phyloP scores from a whole-genome alignment of 1,140 invertebrate genomes.

The Hermetia illucens region DNA sequence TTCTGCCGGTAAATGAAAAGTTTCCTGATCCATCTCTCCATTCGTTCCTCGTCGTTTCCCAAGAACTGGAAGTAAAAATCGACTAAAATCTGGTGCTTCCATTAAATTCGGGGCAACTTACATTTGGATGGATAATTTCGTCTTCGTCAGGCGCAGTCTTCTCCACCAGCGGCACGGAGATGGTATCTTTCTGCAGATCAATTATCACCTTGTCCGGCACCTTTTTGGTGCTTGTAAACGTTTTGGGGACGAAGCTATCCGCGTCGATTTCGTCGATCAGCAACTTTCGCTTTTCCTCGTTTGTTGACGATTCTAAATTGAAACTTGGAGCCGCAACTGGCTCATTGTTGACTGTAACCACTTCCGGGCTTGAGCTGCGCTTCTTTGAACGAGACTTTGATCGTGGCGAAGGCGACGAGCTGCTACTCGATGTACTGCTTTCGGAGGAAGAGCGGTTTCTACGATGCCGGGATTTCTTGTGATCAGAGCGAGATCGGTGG shows the following conservation, averaged over 20 bases:
- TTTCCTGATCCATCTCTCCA: constrained; percentile 26
- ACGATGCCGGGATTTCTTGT: no score
- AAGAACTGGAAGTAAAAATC: constrained; percentile 16
- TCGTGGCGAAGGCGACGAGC: no score
- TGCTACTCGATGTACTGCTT: no score
- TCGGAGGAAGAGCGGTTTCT: no score
- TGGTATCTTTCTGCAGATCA: constrained; percentile 21
- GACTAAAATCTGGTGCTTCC: background rate
- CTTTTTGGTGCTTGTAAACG: constrained; percentile 16
- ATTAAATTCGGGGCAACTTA: constrained; percentile 15
- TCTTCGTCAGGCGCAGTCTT: constrained; percentile 2
- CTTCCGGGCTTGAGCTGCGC: no score
- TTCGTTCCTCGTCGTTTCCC: constrained; percentile 18
- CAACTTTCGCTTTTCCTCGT: no score
- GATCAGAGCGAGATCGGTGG: no score
- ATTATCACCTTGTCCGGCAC: constrained; percentile 21
- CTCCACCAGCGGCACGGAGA: constrained; percentile 11
- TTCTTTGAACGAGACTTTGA: no score
- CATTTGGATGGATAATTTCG: constrained; percentile 10
- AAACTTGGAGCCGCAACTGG: no score
- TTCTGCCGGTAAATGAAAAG: constrained; percentile 25
- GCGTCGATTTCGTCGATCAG: constrained; percentile 26
- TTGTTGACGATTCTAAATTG: no score
- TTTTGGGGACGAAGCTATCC: constrained; percentile 16
- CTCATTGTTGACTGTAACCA: no score